Evolutionary conservation across 2,888 invertebrate genomes (phyloP).

Genomic region (Gnatocerus cornutus): DNA sequence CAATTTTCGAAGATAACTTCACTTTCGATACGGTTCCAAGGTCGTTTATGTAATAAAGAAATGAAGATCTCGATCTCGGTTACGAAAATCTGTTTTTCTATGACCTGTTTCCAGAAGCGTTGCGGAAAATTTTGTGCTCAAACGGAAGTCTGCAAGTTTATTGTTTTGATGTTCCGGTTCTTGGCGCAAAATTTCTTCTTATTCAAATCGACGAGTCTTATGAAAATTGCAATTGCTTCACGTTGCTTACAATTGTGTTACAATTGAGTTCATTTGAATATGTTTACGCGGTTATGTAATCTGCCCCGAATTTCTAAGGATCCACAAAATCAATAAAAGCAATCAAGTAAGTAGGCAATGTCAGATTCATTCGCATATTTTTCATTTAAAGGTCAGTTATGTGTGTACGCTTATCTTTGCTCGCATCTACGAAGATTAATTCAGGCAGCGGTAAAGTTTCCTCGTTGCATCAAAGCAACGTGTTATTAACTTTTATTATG

Average conservation of each 20-base stretch:
- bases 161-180: constrained; percentile 38
- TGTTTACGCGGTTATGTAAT: constrained; percentile 6
- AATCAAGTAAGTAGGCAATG: constrained; percentile 9
- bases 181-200: constrained; percentile 28
- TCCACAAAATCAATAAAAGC: constrained; percentile 20
- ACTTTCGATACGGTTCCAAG: constrained; percentile 1
- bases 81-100: constrained; percentile 24
- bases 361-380: not conserved
- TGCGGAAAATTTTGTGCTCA: constrained; percentile 24
- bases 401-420: no score
- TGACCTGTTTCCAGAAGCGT: constrained; percentile 33
- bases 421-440: no score
- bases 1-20: constrained; percentile 13
- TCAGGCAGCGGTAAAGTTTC: no score
- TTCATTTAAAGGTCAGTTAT: constrained; percentile 15
- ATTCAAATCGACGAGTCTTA: constrained; percentile 14
- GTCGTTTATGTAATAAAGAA: constrained; percentile 11
- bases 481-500: no score
- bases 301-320: constrained; percentile 3
- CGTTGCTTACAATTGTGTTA: constrained; percentile 5
- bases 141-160: constrained; percentile 30
- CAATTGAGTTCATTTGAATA: constrained; percentile 12
- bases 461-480: no score
- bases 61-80: constrained; percentile 12
- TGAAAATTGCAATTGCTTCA: constrained; percentile 20